These are phyloP conservation scores for Ophion ventricosus DNA, from an alignment of 2,888 invertebrate genomes.

Conservation along the genomic window DNA sequence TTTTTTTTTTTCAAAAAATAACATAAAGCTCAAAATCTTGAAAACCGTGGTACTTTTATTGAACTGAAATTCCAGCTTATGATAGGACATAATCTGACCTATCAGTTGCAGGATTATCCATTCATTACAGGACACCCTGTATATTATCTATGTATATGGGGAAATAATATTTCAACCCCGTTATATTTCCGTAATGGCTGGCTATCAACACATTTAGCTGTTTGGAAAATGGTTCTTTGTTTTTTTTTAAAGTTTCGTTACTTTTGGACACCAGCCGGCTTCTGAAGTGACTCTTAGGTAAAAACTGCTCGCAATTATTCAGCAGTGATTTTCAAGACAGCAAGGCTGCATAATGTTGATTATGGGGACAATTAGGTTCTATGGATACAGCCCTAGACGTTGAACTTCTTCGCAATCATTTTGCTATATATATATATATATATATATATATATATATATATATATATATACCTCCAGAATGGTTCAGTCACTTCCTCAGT, in stretches of 20 bases:
- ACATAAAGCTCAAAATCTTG: too few species aligned
- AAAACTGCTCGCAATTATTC: neutral
- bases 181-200: neutral
- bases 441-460: neutral
- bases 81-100: too few species aligned
- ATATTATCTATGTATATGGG: neutral
- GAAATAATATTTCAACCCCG: neutral
- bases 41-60: too few species aligned
- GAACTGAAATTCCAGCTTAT: too few species aligned
- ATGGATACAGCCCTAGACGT: neutral
- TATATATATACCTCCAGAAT: neutral
- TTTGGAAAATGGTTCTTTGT: neutral
- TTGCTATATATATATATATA: neutral
- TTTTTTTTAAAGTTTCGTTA: too few species aligned
- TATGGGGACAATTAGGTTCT: neutral
- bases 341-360: neutral
- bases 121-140: neutral
- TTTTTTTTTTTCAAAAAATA: too few species aligned
- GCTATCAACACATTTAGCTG: neutral
- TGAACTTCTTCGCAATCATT: neutral
- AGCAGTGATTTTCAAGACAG: neutral
- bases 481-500: constrained; percentile 39
- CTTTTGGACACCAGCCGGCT: too few species aligned
- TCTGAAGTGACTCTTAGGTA: neutral
- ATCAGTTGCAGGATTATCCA: too few species aligned